Base-by-base conservation (phyloP, 2,113 vertebrate genomes). In the Columba janthina region DNA sequence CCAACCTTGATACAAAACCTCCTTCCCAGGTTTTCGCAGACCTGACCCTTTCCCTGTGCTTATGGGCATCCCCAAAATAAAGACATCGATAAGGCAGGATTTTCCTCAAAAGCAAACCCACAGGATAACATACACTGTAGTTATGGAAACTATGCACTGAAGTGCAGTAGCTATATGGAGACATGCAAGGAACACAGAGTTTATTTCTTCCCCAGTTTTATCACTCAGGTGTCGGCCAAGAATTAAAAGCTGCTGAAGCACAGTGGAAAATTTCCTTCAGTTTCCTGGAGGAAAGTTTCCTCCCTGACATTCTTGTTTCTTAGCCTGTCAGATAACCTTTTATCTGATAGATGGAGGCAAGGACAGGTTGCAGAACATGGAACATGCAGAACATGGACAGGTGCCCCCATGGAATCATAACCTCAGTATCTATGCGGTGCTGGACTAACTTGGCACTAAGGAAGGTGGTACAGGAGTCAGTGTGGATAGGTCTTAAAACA, bases 131-230 rank as follows among this genome's bases (percentile, higher is more conserved):
- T 61, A 15, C 4, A 57, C 4, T 32, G 16, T 18, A 29, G 12
- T 18, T 71, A 29, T 21, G 34, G 32, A 90, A 58, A 51, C 5
- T 82, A 25, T 53, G 5, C 38, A 10, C 46, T 66, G 42, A 82
- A 66, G 9, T 61, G n/a, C n/a, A 71, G 22, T 6, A 72, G 4
- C 25, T 46, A 25, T 31, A 36, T 5, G 21, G 90, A 71, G 25
- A 88, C 29, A 50, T 12, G 3, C 1, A 2, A 42, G n/a, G 36
- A 69, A 40, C 15, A 61, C 0, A 19, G 22, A 70, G 28, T 50
- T 89, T 54, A 12, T 36, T 87, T 66, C 12, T 46, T 38, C 28
- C 46, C 16, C 25, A 19, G 6, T 82, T 40, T n/a, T 70, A 14
- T 64, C 38, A 51, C 12, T 46, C 60, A 26, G 16, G 9, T 28